Evolutionary conservation across 2,113 vertebrate species (phyloP).

Genomic region (Rhinolophus ferrumequinum): DNA sequence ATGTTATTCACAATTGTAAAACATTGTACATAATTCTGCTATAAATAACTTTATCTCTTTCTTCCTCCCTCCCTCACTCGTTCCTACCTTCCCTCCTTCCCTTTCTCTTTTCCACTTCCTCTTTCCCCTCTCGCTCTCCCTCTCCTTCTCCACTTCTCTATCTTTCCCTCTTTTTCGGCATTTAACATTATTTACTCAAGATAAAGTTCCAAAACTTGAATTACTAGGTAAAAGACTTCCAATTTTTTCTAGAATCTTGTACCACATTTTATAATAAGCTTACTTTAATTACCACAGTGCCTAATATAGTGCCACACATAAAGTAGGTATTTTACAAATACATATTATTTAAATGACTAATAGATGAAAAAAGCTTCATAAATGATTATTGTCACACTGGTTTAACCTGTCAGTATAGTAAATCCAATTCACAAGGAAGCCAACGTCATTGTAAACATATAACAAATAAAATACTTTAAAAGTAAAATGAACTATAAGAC

Average conservation of each 20-base stretch:
- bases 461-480: not conserved
- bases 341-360: not conserved
- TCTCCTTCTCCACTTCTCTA: not conserved
- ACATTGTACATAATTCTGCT: not conserved
- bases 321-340: not conserved
- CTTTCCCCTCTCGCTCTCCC: not conserved
- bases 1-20: not conserved
- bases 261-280: not conserved
- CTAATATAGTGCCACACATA: not conserved
- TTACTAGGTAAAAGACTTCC: not conserved
- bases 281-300: not conserved
- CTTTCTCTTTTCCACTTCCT: not conserved
- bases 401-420: not conserved
- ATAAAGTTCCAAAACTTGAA: not conserved
- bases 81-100: not conserved
- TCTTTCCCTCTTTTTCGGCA: not conserved
- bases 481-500: not conserved
- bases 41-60: not conserved
- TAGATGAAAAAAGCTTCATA: not conserved
- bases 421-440: not conserved
- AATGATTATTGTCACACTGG: not conserved
- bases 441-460: not conserved
- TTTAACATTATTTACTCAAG: slow-evolving; percentile 1
- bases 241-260: not conserved
- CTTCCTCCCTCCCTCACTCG: not conserved